These are phyloP conservation scores for Boloria euphrosyne DNA, from an alignment of 2,888 invertebrate genomes.

Conservation along the genomic window DNA sequence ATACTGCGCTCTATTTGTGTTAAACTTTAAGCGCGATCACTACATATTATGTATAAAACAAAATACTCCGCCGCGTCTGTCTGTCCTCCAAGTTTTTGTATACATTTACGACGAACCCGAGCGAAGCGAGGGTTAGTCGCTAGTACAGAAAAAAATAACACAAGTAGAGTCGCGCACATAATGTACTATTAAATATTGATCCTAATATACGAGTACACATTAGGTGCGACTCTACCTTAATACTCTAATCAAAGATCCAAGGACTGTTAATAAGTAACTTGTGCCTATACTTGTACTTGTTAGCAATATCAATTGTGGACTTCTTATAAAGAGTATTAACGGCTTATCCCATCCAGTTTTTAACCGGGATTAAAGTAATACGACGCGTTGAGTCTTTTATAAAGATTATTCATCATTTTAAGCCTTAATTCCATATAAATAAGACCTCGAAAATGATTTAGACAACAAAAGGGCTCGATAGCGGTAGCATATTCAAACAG, in stretches of 20 bases:
- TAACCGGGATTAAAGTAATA: slow-evolving; percentile 33
- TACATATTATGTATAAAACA: too few relatives aligned
- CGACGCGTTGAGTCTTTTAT: slow-evolving; percentile 26
- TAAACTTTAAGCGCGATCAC: too few relatives aligned
- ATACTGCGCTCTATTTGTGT: too few relatives aligned
- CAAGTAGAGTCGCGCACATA: too few relatives aligned
- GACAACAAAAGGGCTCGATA: slow-evolving; percentile 5
- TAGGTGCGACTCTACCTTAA: neutral
- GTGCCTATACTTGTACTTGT: slow-evolving; percentile 25
- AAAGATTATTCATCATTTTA: neutral
- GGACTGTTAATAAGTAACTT: neutral
- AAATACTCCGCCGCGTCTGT: too few relatives aligned
- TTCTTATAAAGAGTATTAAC: slow-evolving; percentile 35
- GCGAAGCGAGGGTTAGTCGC: too few relatives aligned
- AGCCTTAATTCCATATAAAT: neutral
- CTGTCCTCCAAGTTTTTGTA: too few relatives aligned
- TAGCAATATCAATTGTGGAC: slow-evolving; percentile 27
- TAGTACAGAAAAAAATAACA: too few relatives aligned
- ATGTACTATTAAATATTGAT: too few relatives aligned
- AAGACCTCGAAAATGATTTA: neutral
- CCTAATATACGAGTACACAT: neutral
- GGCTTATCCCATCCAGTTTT: slow-evolving; percentile 37
- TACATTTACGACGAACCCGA: too few relatives aligned
- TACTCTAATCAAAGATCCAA: neutral
- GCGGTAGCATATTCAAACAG: slow-evolving; percentile 32